These are phyloP conservation scores for Bugulina stolonifera DNA, from an alignment of 2,888 invertebrate genomes.

Conservation along the genomic window DNA sequence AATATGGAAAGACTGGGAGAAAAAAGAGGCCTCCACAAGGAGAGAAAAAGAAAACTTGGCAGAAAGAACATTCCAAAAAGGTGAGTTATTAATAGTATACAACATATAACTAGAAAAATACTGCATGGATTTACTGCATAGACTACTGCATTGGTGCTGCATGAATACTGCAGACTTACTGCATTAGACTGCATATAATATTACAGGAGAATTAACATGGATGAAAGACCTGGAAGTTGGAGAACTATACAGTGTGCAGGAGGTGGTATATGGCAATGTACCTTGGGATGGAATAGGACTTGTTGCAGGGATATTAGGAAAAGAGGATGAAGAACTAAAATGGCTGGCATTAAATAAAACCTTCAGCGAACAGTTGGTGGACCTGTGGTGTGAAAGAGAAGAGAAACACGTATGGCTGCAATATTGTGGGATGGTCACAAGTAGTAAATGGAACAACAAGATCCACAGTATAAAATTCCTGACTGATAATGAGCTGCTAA, in stretches of 20 bases:
- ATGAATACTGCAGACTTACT: too few relatives aligned
- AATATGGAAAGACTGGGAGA: too few relatives aligned
- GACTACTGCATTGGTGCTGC: too few relatives aligned
- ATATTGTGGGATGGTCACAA: background rate
- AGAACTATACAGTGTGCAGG: background rate
- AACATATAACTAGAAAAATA: too few relatives aligned
- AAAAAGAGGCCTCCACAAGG: too few relatives aligned
- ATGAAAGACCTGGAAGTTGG: background rate
- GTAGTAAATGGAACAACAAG: background rate
- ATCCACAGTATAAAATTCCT: background rate
- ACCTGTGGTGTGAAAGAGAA: background rate
- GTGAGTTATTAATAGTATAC: too few relatives aligned
- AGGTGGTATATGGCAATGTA: background rate
- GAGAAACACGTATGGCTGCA: background rate
- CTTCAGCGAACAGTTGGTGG: background rate
- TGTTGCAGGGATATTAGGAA: too few relatives aligned
- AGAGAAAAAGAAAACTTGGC: too few relatives aligned
- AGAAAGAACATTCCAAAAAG: too few relatives aligned
- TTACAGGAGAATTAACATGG: background rate
- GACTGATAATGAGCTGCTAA: background rate
- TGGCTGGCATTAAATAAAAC: background rate
- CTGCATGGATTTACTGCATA: too few relatives aligned
- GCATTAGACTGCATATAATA: too few relatives aligned
- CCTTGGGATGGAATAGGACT: too few relatives aligned
- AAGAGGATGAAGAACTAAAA: background rate